Evolutionary conservation across 2,797 vertebrate species (phyloP).

Genomic region (Intellagama lesueurii): DNA sequence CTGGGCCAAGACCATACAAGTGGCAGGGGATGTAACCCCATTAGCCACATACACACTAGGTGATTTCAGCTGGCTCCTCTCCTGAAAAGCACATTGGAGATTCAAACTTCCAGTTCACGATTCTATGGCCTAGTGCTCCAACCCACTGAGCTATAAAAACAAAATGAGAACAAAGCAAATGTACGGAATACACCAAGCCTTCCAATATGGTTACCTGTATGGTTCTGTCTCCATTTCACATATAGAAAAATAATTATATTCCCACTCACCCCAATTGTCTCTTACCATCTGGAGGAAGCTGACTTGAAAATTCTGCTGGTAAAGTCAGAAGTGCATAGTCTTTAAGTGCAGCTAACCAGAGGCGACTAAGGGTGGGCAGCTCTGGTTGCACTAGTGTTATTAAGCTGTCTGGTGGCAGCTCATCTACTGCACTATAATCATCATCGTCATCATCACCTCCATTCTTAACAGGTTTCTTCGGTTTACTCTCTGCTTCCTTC

Average conservation of each 20-base stretch:
- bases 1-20: too few relatives aligned
- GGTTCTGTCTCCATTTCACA: not conserved
- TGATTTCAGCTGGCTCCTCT: too few relatives aligned
- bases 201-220: not conserved
- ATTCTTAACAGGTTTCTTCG: constrained; percentile 77
- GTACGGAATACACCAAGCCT: not conserved
- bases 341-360: constrained; percentile 94
- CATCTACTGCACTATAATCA: constrained; percentile 80
- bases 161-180: not conserved
- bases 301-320: constrained; percentile 96
- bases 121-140: too few relatives aligned
- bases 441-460: constrained; percentile 88
- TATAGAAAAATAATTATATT: not conserved
- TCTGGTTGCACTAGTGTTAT: constrained; percentile 96
- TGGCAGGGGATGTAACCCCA: too few relatives aligned
- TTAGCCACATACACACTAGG: too few relatives aligned
- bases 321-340: constrained; percentile 96
- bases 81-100: too few relatives aligned
- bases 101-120: too few relatives aligned
- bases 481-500: constrained; percentile 92
- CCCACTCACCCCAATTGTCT: not conserved
- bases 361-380: constrained; percentile 90
- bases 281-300: constrained; percentile 96
- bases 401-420: constrained; percentile 95
- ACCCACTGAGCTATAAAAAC: too few relatives aligned